phyloP scores from a whole-genome alignment of 2,888 invertebrate genomes.

The Chrysolina oricalcia region DNA sequence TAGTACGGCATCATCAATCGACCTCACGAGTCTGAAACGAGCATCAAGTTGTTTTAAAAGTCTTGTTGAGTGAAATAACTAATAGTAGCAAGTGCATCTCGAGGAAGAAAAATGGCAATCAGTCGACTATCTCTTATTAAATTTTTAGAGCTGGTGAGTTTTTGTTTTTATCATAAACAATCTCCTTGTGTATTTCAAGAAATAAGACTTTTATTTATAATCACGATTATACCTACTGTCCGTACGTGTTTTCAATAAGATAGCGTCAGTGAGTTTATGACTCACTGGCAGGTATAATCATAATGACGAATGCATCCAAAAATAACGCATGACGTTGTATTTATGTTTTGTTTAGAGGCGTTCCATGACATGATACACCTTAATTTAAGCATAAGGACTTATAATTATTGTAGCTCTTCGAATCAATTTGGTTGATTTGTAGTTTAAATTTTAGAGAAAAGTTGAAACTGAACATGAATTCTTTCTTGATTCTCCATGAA shows the following conservation, averaged over 20 bases:
- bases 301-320: background rate
- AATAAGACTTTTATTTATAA: background rate
- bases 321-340: background rate
- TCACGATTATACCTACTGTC: background rate
- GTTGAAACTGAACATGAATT: too few species aligned
- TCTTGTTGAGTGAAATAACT: too few species aligned
- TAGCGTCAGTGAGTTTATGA: background rate
- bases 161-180: constrained; percentile 10
- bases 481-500: too few species aligned
- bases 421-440: too few species aligned
- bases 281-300: background rate
- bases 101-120: constrained; percentile 51
- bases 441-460: too few species aligned
- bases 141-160: constrained; percentile 60
- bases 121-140: constrained; percentile 59
- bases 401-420: too few species aligned
- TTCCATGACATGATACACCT: too few species aligned
- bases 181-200: background rate
- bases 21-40: too few species aligned
- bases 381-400: too few species aligned
- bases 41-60: too few species aligned
- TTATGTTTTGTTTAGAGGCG: too few species aligned
- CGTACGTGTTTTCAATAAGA: background rate
- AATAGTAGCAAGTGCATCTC: background rate
- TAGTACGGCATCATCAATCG: too few species aligned